phyloP scores from a whole-genome alignment of 2,113 vertebrate species.

The Potamarius usumacintae region DNA sequence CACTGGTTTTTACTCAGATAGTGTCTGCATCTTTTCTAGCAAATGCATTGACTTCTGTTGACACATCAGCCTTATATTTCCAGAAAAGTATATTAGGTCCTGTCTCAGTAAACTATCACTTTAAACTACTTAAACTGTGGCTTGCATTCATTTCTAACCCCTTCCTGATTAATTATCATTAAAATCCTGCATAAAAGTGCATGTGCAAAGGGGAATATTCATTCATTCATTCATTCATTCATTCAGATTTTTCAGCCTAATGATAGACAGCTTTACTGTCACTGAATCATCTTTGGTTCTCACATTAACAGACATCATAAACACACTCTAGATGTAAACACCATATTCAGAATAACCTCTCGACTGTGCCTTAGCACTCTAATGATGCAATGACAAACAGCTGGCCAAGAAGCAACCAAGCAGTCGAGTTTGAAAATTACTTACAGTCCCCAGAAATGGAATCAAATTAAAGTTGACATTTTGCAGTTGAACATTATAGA shows the following conservation, averaged over 20 bases:
- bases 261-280: neutral
- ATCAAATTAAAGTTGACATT: conserved; percentile 18
- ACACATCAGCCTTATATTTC: neutral
- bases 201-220: neutral
- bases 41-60: neutral
- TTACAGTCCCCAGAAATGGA: conserved; percentile 3
- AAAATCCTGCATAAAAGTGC: neutral
- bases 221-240: neutral
- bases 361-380: neutral
- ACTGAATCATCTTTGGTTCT: neutral
- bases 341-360: neutral
- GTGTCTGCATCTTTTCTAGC: neutral
- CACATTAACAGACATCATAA: neutral
- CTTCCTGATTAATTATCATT: too few species aligned
- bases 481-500: conserved; percentile 17
- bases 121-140: neutral
- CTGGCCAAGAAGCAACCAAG: neutral
- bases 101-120: neutral
- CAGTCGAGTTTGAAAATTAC: neutral
- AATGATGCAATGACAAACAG: conserved; percentile 4
- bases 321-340: neutral
- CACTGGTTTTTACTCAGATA: neutral
- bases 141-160: neutral
- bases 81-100: neutral
- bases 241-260: neutral